Evolutionary conservation across 2,888 invertebrate species (phyloP), one percentile per base, ranked within the genome.

Genomic region (Eupithecia exiguata): DNA sequence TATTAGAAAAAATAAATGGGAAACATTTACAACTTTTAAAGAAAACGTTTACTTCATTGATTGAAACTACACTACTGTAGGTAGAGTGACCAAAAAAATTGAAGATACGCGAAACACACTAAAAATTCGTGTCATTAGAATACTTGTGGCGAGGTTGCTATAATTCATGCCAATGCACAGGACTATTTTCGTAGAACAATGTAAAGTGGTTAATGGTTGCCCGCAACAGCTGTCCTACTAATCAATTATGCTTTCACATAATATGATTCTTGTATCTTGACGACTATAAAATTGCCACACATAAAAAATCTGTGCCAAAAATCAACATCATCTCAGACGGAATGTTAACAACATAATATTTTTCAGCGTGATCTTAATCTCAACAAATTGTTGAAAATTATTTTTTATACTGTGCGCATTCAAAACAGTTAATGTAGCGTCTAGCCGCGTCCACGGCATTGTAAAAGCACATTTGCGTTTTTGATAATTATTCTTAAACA

Each of bases 281-380:
- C 87, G 87, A 89, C 89, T 91, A 89, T 91, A 89, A 92, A 91
- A 91, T 91, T 87, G 86, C 89, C 86, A 85, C 90, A 90, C 87
- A 91, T 90, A 89, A 91, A 89, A 88, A 87, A 84, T 86, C 84
- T 83, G 92, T 92, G 93, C 93, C 92, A 92, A 93, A 93, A 91
- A 86, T 90, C 91, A 91, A 91, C 89, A 89, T 89, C 88, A 89
- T 89, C 87, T 84, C 88, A 79, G 84, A 82, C 82, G 90, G 92
- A 93, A 93, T 93, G 91, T 91, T 91, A 92, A 93, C 88, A 93
- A 90, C 92, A 92, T 89, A 90, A 93, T 92, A 93, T 91, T 91
- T 91, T 90, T 91, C 89, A 88, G 87, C 84, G 87, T 82, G 86
- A 86, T 92, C 86, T 91, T 91, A 91, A 92, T 91, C 91, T 91